Evolutionary conservation across 1,140 invertebrate genomes (phyloP).

Genomic region (Drosophila sturtevanti): DNA sequence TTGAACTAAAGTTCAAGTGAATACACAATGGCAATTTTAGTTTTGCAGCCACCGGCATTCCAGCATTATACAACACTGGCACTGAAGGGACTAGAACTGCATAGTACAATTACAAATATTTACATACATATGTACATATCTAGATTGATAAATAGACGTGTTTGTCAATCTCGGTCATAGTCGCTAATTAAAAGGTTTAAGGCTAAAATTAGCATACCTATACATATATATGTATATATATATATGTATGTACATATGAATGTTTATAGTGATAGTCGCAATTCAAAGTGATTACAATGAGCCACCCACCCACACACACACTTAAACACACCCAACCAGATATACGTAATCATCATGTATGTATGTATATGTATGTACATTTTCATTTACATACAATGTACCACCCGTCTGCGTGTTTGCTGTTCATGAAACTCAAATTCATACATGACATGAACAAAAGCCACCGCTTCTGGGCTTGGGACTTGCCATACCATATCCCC

Average conservation of each 20-base stretch:
- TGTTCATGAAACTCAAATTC: conserved; percentile 62
- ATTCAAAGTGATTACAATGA: conserved; percentile 44
- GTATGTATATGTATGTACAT: neutral
- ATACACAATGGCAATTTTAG: conserved; percentile 26
- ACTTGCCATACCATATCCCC: neutral
- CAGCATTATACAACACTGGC: conserved; percentile 1
- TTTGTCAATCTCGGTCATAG: conserved; percentile 72
- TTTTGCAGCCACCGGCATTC: neutral
- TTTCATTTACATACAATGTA: conserved; percentile 19
- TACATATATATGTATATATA: too few species aligned
- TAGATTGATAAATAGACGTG: conserved; percentile 56
- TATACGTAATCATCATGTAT: neutral
- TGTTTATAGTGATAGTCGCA: conserved; percentile 33
- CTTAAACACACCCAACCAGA: neutral
- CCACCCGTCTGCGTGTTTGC: conserved; percentile 53
- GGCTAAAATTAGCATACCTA: conserved; percentile 74
- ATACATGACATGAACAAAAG: conserved; percentile 50
- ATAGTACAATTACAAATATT: conserved; percentile 2
- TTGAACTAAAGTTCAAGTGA: conserved; percentile 72
- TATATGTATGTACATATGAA: neutral
- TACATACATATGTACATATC: conserved; percentile 5
- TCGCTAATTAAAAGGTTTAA: conserved; percentile 80
- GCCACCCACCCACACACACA: conserved; percentile 21
- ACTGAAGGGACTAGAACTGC: neutral
- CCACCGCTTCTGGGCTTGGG: conserved; percentile 17